phyloP scores from a whole-genome alignment of 2,888 invertebrate genomes.

The Scaptomyza polygonia region DNA sequence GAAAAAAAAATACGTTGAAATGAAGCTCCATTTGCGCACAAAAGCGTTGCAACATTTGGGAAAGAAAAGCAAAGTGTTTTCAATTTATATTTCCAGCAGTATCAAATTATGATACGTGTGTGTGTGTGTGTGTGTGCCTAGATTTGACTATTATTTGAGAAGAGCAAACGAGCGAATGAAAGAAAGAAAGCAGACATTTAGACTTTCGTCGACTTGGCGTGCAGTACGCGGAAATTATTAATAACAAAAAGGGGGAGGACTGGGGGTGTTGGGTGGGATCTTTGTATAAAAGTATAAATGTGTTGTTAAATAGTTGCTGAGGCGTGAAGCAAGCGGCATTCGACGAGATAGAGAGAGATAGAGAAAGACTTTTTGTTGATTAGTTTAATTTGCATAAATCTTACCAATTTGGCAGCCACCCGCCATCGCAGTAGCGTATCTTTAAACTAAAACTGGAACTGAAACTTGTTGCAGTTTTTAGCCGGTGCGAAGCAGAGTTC shows the following conservation, averaged over 20 bases:
- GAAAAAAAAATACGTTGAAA: too few relatives aligned
- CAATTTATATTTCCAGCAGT: constrained; percentile 26
- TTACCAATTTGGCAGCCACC: constrained; percentile 57
- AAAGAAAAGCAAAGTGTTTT: constrained; percentile 66
- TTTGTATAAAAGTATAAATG: neutral
- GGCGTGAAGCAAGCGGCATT: constrained; percentile 58
- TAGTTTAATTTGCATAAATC: constrained; percentile 77
- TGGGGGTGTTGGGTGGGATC: constrained; percentile 1
- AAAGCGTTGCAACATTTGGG: constrained; percentile 73
- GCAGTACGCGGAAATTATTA: constrained; percentile 77
- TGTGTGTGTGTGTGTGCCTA: constrained; percentile 17
- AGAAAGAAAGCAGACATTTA: constrained; percentile 44
- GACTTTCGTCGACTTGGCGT: constrained; percentile 72
- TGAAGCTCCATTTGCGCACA: constrained; percentile 73
- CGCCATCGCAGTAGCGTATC: constrained; percentile 13
- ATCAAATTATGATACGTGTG: constrained; percentile 2
- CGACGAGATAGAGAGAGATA: constrained; percentile 10
- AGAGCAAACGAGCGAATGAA: constrained; percentile 13
- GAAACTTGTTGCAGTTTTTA: constrained; percentile 30
- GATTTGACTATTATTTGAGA: constrained; percentile 59
- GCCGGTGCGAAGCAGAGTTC: constrained; percentile 41
- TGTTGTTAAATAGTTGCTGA: constrained; percentile 47
- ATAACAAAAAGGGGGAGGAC: constrained; percentile 66
- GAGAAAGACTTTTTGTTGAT: constrained; percentile 68
- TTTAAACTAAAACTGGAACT: constrained; percentile 37